phyloP scores from a whole-genome alignment of 2,888 invertebrate species.

The Ferdinandea cuprea region DNA sequence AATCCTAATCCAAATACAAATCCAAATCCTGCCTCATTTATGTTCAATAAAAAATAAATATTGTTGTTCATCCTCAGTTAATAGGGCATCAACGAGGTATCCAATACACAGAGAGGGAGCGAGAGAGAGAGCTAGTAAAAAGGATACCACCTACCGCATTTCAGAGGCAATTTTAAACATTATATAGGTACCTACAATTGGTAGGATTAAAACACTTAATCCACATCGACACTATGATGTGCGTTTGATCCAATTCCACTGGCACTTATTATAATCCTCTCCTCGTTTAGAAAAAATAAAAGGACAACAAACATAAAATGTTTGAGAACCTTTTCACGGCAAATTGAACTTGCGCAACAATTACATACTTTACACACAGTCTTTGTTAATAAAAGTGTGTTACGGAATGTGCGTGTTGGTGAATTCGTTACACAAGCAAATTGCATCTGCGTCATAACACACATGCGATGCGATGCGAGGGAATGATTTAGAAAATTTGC shows the following conservation, averaged over 20 bases:
- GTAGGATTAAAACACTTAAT: constrained; percentile 52
- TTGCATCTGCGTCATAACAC: constrained; percentile 53
- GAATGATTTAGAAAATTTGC: constrained; percentile 59
- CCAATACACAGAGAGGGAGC: not conserved
- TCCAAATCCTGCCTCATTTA: constrained; percentile 59
- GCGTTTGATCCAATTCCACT: constrained; percentile 55
- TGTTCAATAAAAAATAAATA: constrained; percentile 66
- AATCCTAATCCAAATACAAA: constrained; percentile 67
- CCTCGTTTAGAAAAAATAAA: constrained; percentile 16
- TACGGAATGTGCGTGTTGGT: constrained; percentile 34
- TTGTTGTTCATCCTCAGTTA: constrained; percentile 29
- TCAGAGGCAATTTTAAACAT: constrained; percentile 15
- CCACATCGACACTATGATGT: constrained; percentile 35
- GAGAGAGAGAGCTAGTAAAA: not conserved
- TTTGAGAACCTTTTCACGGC: constrained; percentile 41
- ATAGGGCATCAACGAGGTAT: not conserved
- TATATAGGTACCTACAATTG: constrained; percentile 34
- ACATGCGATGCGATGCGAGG: constrained; percentile 15
- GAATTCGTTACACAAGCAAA: constrained; percentile 3
- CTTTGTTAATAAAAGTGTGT: constrained; percentile 19
- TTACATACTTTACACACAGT: not conserved
- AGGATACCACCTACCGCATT: constrained; percentile 54
- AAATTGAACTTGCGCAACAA: constrained; percentile 60
- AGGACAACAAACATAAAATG: constrained; percentile 48
- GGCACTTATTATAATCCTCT: constrained; percentile 19